Evolutionary conservation across 2,888 invertebrate genomes (phyloP).

Genomic region (Vanessa cardui): DNA sequence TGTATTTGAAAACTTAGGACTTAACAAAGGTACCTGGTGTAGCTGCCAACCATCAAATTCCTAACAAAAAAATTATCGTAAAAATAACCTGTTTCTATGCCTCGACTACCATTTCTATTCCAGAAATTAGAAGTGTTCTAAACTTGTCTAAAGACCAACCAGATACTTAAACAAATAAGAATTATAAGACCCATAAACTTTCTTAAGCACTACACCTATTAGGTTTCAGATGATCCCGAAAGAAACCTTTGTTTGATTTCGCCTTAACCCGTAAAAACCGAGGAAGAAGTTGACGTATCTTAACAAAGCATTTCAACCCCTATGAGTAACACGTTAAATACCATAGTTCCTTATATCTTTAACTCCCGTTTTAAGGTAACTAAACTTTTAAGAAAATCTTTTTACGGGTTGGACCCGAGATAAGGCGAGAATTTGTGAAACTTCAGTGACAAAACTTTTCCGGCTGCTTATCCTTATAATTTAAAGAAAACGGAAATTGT

Average conservation of each 20-base stretch:
- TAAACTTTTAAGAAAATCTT: conserved; percentile 28
- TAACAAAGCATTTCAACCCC: not conserved
- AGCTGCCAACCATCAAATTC: too few relatives aligned
- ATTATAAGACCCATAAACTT: too few relatives aligned
- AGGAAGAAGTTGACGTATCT: not conserved
- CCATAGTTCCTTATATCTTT: not conserved
- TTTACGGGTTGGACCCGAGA: conserved; percentile 32
- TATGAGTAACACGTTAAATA: not conserved
- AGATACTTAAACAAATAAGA: too few relatives aligned
- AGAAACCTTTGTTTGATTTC: not conserved
- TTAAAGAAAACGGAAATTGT: conserved; percentile 26
- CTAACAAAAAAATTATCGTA: too few relatives aligned
- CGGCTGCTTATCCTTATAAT: conserved; percentile 22
- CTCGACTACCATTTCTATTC: too few relatives aligned
- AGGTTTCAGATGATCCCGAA: conserved; percentile 1
- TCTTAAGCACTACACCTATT: not conserved
- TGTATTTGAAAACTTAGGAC: too few relatives aligned
- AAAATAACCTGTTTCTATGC: too few relatives aligned
- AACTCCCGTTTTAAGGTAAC: conserved; percentile 18
- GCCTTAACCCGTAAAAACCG: not conserved
- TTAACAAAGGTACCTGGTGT: too few relatives aligned
- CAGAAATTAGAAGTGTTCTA: too few relatives aligned
- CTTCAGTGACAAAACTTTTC: conserved; percentile 28
- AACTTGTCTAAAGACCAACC: too few relatives aligned
- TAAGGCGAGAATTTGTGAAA: conserved; percentile 30